Percentiles rank a stretch among this genome's conserved stretches.
These are phyloP conservation scores for Heliconius hermathena DNA, from an alignment of 1,140 invertebrate species.

Conservation along the genomic window DNA sequence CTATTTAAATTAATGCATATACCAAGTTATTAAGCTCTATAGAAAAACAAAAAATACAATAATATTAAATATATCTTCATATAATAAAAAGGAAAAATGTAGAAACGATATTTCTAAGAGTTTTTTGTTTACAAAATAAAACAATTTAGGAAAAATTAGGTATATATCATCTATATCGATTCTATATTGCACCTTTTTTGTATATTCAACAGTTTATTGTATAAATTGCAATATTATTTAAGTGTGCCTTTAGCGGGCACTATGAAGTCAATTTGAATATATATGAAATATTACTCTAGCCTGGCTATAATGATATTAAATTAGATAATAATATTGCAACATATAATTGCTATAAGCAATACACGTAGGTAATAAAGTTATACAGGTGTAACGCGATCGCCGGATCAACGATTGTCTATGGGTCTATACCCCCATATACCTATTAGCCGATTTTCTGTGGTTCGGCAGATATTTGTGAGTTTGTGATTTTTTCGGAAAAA, in stretches of 20 bases:
- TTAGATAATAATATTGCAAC: background rate
- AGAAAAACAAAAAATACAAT: background rate
- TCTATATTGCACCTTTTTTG: background rate
- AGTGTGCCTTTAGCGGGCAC: background rate
- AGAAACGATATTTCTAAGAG: background rate
- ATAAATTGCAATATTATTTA: background rate
- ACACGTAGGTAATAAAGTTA: too few relatives aligned
- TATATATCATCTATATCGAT: background rate
- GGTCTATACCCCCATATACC: too few relatives aligned
- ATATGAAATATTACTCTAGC: background rate
- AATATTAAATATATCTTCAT: background rate
- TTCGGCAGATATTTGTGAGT: too few relatives aligned
- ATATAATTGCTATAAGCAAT: background rate
- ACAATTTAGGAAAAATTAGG: background rate
- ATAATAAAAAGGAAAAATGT: constrained; percentile 3
- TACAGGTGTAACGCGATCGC: too few relatives aligned
- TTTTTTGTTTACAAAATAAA: background rate
- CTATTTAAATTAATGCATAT: too few relatives aligned
- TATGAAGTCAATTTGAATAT: background rate
- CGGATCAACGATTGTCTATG: too few relatives aligned
- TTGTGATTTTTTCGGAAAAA: too few relatives aligned
- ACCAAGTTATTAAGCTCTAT: background rate
- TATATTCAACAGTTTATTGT: background rate
- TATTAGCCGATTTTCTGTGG: too few relatives aligned
- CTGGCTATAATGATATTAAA: background rate